Conservation (phyloP, 1,140 invertebrate species). For the Drosophila nebulosa region DNA sequence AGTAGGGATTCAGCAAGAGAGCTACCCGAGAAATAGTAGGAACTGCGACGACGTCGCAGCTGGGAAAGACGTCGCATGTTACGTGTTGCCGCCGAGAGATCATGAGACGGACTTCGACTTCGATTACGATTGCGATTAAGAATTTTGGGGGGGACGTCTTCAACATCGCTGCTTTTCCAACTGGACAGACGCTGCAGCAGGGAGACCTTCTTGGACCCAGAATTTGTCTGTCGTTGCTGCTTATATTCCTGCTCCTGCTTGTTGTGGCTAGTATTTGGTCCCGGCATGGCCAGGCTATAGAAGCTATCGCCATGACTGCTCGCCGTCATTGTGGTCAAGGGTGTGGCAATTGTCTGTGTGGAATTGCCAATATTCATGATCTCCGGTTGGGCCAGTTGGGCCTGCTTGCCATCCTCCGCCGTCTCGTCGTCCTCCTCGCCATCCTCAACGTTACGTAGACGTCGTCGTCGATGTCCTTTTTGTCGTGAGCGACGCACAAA, state of each 20-base stretch:
- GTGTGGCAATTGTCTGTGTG: conserved; percentile 57
- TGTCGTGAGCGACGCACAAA: conserved; percentile 39
- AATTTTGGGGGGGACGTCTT: conserved; percentile 4
- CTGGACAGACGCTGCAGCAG: conserved; percentile 37
- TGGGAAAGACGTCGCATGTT: conserved; percentile 66
- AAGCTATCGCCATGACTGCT: conserved; percentile 39
- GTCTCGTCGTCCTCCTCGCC: background rate
- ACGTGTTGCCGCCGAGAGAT: conserved; percentile 40
- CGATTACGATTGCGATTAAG: background rate
- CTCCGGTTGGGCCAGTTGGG: conserved; percentile 55
- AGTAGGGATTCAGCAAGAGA: background rate
- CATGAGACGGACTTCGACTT: conserved; percentile 2
- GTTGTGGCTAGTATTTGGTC: background rate
- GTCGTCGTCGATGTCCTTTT: conserved; percentile 16
- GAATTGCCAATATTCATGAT: conserved; percentile 66
- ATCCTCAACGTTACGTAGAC: conserved; percentile 37
- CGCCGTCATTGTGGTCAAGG: conserved; percentile 23
- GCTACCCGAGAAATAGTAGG: conserved; percentile 78
- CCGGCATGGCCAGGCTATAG: conserved; percentile 49
- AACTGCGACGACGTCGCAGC: conserved; percentile 68
- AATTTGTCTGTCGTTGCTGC: conserved; percentile 9
- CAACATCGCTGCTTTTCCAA: conserved; percentile 28
- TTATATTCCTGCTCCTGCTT: conserved; percentile 35
- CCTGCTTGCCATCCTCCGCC: conserved; percentile 19
- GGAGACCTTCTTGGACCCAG: conserved; percentile 10